Base-by-base conservation (phyloP, 2,888 invertebrate genomes). In the Hipparchia sbordonii region DNA sequence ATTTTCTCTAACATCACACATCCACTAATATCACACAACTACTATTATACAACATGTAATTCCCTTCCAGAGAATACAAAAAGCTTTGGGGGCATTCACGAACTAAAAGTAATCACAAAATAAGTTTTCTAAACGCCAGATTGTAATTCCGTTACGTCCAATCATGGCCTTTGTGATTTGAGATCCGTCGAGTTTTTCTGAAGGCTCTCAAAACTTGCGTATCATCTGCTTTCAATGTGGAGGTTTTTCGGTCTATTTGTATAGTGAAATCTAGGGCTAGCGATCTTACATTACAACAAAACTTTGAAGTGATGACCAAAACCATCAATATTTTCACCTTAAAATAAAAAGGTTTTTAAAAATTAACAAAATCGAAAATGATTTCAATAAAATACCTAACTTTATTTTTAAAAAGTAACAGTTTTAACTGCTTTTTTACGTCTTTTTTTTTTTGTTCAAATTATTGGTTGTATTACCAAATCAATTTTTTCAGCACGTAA, bases 81-180 rank as follows among this genome's bases (percentile, higher is more conserved):
- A 52, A 51, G 12, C 65, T 6, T 12, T 33, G 65, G 65, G 52
- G 13, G 48, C 48, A 10, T 52, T 51, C 65, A 39, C 52, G 46
- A 51, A 59, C 69, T 69, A 60, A 54, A 69, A 52, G 69, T 69
- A 69, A 69, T 69, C 69, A 69, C 54, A 10, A 3, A 69, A 61
- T 61, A 69, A 69, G 69, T 71, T 71, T 67, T 46, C 61, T 71
- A 54, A 71, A 62, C 39, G 61, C 69, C 61, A 54, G 57, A 59
- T 67, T 71, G 67, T 67, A 71, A 67, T 67, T 46, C 59, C 66
- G 51, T 60, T 67, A 71, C 71, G 52, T 52, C 71, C 71, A 71
- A 71, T 71, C 52, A 61, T 13, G 67, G 52, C 60, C 23, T 61
- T 71, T 71, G 71, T 60, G 66, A 71, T 67, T 71, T 61, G 59